These are phyloP conservation scores for Leptodactylus fuscus DNA, from an alignment of 2,113 vertebrate genomes.

Conservation along the genomic window DNA sequence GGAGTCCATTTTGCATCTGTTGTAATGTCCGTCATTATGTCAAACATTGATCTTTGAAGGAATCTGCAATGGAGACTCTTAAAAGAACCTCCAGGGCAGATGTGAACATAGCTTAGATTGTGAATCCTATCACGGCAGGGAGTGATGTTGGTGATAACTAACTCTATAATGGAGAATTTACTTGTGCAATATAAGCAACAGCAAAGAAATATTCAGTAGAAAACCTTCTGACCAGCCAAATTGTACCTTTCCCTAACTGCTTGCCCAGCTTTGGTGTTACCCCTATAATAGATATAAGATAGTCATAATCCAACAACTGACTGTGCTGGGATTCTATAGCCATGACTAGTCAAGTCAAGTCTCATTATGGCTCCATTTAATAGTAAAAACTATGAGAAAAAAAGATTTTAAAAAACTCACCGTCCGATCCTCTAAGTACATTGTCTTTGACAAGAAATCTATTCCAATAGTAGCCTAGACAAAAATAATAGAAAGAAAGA, in stretches of 20 bases:
- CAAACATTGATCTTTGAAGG: no score
- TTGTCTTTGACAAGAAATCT: conserved; percentile 95
- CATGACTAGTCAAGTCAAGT: neutral
- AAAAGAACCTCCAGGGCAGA: no score
- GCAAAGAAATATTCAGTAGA: neutral
- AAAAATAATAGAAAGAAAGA: neutral
- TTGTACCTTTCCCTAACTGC: no score
- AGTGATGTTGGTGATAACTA: neutral
- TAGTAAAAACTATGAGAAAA: neutral
- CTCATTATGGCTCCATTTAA: neutral
- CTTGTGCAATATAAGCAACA: neutral
- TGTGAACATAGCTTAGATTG: no score
- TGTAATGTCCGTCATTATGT: no score
- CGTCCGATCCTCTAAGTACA: conserved; percentile 94
- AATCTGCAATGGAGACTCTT: no score
- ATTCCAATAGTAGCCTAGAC: conserved; percentile 91
- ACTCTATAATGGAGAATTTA: neutral
- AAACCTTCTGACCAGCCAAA: neutral
- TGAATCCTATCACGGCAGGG: neutral
- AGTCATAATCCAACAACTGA: neutral
- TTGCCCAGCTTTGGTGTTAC: no score
- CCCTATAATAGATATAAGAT: no score
- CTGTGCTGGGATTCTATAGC: neutral
- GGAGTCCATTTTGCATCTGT: no score
- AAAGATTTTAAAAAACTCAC: conserved; percentile 72